A percentile compares a stretch with the other conserved stretches of the same genome.
Evolutionary conservation across 1,140 invertebrate genomes (phyloP).

Genomic region (Contarinia nasturtii): DNA sequence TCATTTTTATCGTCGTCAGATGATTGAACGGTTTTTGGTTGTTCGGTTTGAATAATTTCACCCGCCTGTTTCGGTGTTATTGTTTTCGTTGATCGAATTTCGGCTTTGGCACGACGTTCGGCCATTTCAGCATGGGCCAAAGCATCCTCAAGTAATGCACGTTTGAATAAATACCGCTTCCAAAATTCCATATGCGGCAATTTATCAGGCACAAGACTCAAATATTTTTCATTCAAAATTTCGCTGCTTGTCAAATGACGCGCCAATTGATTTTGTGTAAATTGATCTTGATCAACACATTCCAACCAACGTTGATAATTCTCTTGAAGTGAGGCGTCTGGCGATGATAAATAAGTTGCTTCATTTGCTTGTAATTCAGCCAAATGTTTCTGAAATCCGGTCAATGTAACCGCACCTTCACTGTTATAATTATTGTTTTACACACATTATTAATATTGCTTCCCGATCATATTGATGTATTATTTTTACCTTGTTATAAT

Average conservation of each 20-base stretch:
- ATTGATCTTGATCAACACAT: constrained; percentile 24
- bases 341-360: constrained; percentile 24
- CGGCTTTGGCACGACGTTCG: constrained; percentile 2
- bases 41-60: constrained; percentile 4
- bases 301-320: constrained; percentile 28
- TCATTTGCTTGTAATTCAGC: constrained; percentile 22
- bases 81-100: constrained; percentile 1
- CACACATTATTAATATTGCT: no score
- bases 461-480: no score
- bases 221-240: constrained; percentile 21
- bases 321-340: constrained; percentile 14
- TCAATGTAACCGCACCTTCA: constrained; percentile 23
- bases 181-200: constrained; percentile 23
- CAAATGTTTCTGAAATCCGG: constrained; percentile 23
- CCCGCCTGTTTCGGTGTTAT: not conserved
- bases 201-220: constrained; percentile 19
- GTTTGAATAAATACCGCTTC: constrained; percentile 26
- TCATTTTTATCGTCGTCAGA: not conserved
- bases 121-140: constrained; percentile 11
- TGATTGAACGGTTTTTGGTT: constrained; percentile 4
- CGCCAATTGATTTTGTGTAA: constrained; percentile 21
- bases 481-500: constrained; percentile 28
- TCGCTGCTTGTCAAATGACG: constrained; percentile 20
- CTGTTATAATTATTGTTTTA: constrained; percentile 28
- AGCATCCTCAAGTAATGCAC: constrained; percentile 25